Conservation (phyloP, 2,888 invertebrate species). For the Hoplodrina ambigua region DNA sequence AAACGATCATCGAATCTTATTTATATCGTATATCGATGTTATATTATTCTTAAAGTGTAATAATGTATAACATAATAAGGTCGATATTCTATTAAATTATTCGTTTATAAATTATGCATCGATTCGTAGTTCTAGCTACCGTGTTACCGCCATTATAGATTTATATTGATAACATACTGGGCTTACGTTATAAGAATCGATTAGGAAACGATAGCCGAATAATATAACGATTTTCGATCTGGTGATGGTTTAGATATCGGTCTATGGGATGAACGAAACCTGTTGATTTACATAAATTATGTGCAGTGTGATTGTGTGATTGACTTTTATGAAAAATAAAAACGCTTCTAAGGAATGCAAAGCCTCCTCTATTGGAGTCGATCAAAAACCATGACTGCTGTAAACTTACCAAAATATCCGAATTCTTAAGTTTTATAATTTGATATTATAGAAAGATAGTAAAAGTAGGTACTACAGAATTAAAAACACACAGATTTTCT, state of each 20-base stretch:
- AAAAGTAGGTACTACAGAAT: too few relatives aligned
- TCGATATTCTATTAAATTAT: conserved; percentile 72
- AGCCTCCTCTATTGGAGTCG: not conserved
- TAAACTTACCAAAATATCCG: not conserved
- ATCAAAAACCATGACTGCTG: not conserved
- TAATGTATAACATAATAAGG: conserved; percentile 68
- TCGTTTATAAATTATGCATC: conserved; percentile 76
- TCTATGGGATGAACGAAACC: conserved; percentile 1
- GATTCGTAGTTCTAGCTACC: conserved; percentile 72
- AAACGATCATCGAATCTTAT: conserved; percentile 61
- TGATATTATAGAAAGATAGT: not conserved
- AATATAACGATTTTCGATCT: conserved; percentile 18
- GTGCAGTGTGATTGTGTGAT: conserved; percentile 1
- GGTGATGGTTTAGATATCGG: conserved; percentile 6
- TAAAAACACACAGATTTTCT: too few relatives aligned
- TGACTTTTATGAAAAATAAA: not conserved
- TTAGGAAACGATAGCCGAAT: conserved; percentile 22
- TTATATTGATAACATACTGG: conserved; percentile 55
- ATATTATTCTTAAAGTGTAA: conserved; percentile 61
- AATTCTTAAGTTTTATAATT: not conserved
- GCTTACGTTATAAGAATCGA: conserved; percentile 39
- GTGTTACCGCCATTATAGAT: conserved; percentile 71
- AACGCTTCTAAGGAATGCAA: not conserved
- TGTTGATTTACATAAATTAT: conserved; percentile 24
- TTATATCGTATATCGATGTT: conserved; percentile 65